A percentile compares a stretch with the other conserved stretches of the same genome.
phyloP scores from a whole-genome alignment of 2,797 vertebrate species.

The Oreonectes daqikongensis region DNA sequence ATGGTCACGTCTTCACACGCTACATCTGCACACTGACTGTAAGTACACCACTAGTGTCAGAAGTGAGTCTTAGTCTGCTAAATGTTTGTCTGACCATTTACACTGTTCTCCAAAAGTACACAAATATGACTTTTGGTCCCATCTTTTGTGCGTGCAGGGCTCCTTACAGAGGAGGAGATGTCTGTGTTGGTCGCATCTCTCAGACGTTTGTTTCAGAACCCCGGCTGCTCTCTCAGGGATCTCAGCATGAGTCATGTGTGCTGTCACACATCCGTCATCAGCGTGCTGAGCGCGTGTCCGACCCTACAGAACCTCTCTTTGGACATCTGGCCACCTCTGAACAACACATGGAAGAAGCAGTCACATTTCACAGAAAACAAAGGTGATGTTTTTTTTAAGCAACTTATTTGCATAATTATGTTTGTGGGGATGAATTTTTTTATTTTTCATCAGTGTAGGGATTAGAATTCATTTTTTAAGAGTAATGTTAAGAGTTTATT shows the following conservation, averaged over 20 bases:
- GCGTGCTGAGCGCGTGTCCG: conserved; percentile 62
- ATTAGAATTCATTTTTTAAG: no score
- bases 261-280: conserved; percentile 41
- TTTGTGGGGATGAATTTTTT: not conserved
- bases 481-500: not conserved
- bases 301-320: conserved; percentile 61
- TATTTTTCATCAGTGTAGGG: no score
- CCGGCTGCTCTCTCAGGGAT: conserved; percentile 59
- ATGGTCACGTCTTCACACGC: conserved; percentile 68
- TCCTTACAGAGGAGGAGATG: conserved; percentile 57
- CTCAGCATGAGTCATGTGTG: conserved; percentile 65
- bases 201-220: conserved; percentile 60
- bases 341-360: not conserved
- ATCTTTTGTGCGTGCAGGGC: conserved; percentile 56
- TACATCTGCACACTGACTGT: conserved; percentile 69
- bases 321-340: conserved; percentile 60
- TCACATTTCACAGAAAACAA: not conserved
- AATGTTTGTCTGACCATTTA: no score
- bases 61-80: no score
- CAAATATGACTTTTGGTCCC: no score
- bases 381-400: conserved; percentile 13
- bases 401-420: not conserved
- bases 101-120: no score
- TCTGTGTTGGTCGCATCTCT: conserved; percentile 62
- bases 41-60: conserved; percentile 53